Base-by-base conservation (phyloP, 2,113 vertebrate species). In the Capricornis sumatraensis region DNA sequence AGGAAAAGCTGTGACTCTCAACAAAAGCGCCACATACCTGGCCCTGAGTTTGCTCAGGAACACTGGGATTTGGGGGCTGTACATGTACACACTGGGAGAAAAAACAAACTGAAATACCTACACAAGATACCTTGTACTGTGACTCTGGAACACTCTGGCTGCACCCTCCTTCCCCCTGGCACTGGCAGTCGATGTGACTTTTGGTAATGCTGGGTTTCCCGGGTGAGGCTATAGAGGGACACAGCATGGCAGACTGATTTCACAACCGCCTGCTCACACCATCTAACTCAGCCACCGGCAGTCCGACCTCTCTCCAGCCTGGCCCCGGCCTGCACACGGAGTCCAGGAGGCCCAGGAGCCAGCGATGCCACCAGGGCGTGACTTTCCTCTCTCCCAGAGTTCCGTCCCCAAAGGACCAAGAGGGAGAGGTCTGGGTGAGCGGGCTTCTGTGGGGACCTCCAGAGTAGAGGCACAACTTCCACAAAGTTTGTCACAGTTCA, bases 41-140 rank as follows among this genome's bases (percentile, higher is more conserved):
- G 30, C 62, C 53, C 62, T 15, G 19, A 30, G 58, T 21, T 5
- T 55, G 50, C 78, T n/a, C 6, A 0, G 33, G 36, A 47, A 62
- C 23, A 9, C 30, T 7, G 33, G 84, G 53, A 30, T 52, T 91
- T 52, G 11, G 7, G 19, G 81, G 53, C 36, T n/a, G 5, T n/a
- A 74, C 21, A 1, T 2, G 10, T 7, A 33, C 2, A 36, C 13
- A 2, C 0, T 2, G 19, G 25, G 33, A 40, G 11, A 7, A 13
- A 13, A 33, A 27, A 16, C 17, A 21, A 21, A 53, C 2, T 4
- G 25, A 88, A 67, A 58, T 64, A 62, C 21, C 57, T 52, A 57
- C 7, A 78, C 64, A n/a, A 53, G 43, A 25, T 2, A 7, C 14
- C 50, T 60, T 25, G 4, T 47, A 16, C 0, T 43, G 52, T 4